Evolutionary conservation across 2,113 vertebrate genomes (phyloP).

Genomic region (Gobius niger): DNA sequence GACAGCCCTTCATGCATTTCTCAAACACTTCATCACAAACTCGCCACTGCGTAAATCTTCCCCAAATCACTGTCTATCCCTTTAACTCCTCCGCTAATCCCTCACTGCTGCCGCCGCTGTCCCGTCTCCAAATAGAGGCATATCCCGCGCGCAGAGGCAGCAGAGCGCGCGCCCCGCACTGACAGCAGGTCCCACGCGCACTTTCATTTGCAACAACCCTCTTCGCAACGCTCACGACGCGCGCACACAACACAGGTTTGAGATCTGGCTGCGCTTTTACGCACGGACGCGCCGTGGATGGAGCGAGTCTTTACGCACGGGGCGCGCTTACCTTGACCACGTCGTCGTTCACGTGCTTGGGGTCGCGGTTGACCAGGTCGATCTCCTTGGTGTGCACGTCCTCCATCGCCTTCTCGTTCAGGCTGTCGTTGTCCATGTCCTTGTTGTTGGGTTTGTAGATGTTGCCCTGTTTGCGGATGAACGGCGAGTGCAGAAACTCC

Average conservation of each 20-base stretch:
- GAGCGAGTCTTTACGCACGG: too few relatives aligned
- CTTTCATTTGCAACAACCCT: neutral
- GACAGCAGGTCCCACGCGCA: neutral
- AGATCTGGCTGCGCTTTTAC: neutral
- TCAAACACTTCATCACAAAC: neutral
- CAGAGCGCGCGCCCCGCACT: slow-evolving; percentile 8
- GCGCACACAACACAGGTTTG: neutral
- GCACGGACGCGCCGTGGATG: slow-evolving; percentile 46
- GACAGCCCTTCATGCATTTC: neutral
- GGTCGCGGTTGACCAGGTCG: slow-evolving; percentile 94
- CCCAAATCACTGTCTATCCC: neutral
- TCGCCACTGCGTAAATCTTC: neutral
- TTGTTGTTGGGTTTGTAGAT: slow-evolving; percentile 99
- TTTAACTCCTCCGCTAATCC: neutral
- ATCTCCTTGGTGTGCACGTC: slow-evolving; percentile 97
- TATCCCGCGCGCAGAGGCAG: slow-evolving; percentile 12
- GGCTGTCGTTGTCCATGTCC: slow-evolving; percentile 89
- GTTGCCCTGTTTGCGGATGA: slow-evolving; percentile 94
- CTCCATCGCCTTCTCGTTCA: slow-evolving; percentile 85
- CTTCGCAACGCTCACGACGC: neutral
- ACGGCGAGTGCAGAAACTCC: slow-evolving; percentile 89
- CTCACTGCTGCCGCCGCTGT: neutral
- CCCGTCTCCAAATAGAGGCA: slow-evolving; percentile 46
- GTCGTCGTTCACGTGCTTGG: slow-evolving; percentile 92
- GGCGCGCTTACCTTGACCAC: slow-evolving; percentile 86